Base-by-base conservation (phyloP, 2,113 vertebrate genomes). In the Lycocorax pyrrhopterus region DNA sequence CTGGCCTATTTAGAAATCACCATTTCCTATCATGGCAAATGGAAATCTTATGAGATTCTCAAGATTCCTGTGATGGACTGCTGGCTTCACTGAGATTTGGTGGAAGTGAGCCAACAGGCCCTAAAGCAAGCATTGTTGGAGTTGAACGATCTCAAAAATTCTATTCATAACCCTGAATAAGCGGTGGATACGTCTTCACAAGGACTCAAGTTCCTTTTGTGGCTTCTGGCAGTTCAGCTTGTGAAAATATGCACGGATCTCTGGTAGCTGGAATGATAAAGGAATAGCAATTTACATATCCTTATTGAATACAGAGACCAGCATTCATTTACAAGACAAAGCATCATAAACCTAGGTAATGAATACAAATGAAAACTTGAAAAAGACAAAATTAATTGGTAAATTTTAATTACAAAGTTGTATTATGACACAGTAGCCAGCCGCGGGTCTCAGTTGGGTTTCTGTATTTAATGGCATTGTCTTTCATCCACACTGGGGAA, bases 361-460 rank as follows among this genome's bases (percentile, higher is more conserved):
- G 52, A 91, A 97, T 97, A 92, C 69, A 97, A 96, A 97, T 89
- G 51, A 91, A 94, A 96, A 69, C 80, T 94, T 84, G 13, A 90
- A 95, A 94, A 67, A 85, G 59, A 89, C 72, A 66, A 77, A 92
- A 95, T 79, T 84, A 96, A 83, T 86, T 68, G 73, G 64, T 87
- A 95, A 92, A 95, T 97, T 97, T 92, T 96, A 96, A 95, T 97
- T 96, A 78, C 80, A 91, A 97, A 96, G 53, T 82, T 53, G 32
- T 83, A 35, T 88, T 86, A 39, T 69, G 79, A 74, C 64, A 77
- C 43, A 67, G 72, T 71, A 95, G 76, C 56, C 90, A 93, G 87
- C 63, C 2, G 1, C 3, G 27, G 67, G 63, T 68, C 83, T 89
- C 79, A 16, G 58, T 64, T 72, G 62, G 56, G 56, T 94, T 94